Evolutionary conservation across 2,888 invertebrate species (phyloP), one percentile per base, ranked within the genome.

Genomic region (Acrocera orbiculus): DNA sequence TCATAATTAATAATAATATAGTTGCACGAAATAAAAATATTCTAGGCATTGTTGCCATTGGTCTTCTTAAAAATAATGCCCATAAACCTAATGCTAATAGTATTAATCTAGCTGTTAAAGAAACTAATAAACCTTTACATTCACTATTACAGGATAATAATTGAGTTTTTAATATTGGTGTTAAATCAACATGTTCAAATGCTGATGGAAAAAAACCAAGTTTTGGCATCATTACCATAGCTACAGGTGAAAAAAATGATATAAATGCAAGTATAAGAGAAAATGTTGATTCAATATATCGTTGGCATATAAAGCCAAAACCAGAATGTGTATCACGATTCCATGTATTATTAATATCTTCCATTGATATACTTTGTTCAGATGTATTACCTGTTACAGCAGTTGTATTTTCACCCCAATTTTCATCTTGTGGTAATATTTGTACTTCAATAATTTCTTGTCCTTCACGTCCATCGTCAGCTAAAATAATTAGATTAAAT

Each of bases 371-470:
- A 4, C 89, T 93, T 47, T 89, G 87, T 54, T 93, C 95, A 0
- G 89, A 92, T 2, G 93, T 93, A 51, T 92, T 92, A 8, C 92
- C 93, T 0, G 95, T 95, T 20, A 95, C 79, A 2, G 92, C 93
- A 1, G 95, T 95, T 1, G 93, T 93, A 50, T 89, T 93, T 58
- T 95, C 95, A n/a, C 89, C 92, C 95, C 95, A 95, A 58, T 92
- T 92, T 52, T 95, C 95, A 62, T 95, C 95, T 63, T 92, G 82
- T 0, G 90, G 90, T 37, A 93, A 62, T 44, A 93, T 92, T 64
- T 93, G 92, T 23, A 93, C 92, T 64, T 93, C 92, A 30, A 93
- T 90, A 9, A 89, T 81, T 61, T 90, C 89, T 53, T 86, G 86
- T 0, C 83, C 83, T 41, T 83, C 77, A 34, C 76, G 61, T 2